phyloP scores from a whole-genome alignment of 2,797 vertebrate genomes.

The Gadopsis marmoratus region DNA sequence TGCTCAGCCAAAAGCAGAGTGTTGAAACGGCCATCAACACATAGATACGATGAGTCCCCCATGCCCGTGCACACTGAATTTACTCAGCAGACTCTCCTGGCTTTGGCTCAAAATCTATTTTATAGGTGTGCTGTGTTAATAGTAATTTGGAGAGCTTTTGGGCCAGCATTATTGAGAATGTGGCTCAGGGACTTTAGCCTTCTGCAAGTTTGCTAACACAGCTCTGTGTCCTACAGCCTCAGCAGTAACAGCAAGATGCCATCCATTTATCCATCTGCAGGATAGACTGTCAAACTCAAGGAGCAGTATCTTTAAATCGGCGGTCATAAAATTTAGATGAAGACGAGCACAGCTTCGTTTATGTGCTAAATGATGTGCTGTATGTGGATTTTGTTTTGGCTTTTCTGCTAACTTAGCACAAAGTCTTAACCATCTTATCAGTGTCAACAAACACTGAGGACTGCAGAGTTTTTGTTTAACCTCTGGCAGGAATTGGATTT shows the following conservation, averaged over 20 bases:
- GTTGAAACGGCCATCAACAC: constrained; percentile 39
- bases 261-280: constrained; percentile 39
- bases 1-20: not conserved
- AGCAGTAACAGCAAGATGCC: constrained; percentile 46
- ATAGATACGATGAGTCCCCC: constrained; percentile 17
- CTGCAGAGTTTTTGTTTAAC: constrained; percentile 16
- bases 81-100: constrained; percentile 51
- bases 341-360: constrained; percentile 13
- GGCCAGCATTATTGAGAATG: constrained; percentile 54
- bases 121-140: constrained; percentile 52
- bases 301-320: constrained; percentile 23
- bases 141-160: constrained; percentile 50
- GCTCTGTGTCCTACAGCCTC: constrained; percentile 58
- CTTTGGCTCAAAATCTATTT: constrained; percentile 66
- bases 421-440: not conserved
- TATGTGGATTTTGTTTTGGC: constrained; percentile 4
- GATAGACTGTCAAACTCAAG: constrained; percentile 37
- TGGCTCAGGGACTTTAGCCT: constrained; percentile 50
- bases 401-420: constrained; percentile 15
- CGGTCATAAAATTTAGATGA: constrained; percentile 11
- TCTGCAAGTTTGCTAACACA: constrained; percentile 63
- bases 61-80: not conserved
- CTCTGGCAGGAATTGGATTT: not conserved
- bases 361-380: constrained; percentile 9
- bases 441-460: constrained; percentile 12